Evolutionary conservation across 2,113 vertebrate genomes (phyloP), one percentile per base, ranked within the genome.

Genomic region (Danionella cerebrum): DNA sequence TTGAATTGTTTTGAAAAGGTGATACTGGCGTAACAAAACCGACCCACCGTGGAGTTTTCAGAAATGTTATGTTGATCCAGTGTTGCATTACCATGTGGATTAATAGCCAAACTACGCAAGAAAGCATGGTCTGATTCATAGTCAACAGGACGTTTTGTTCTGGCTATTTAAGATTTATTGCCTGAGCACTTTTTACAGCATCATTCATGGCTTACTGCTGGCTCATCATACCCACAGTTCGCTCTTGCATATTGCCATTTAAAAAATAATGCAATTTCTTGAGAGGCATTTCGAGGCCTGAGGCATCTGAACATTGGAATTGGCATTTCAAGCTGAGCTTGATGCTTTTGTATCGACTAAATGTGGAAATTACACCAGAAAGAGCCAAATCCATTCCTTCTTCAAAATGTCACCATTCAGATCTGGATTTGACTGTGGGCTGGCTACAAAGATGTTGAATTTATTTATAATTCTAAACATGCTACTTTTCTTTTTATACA

Each of bases 351-450:
- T 58, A 67, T 76, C 45, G 64, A 77, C 59, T 73, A 21, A 6
- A 47, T 77, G 53, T 69, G 71, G 47, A 42, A 19, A 44, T 0
- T 27, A 22, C 24, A 25, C 13, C 29, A 6, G 21, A 3, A 29
- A 27, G 67, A 27, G 16, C 19, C 25, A 24, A 33, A 51, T 24
- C 38, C 6, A 29, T 68, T 71, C 59, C 13, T 29, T 62, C 29
- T 69, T 36, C 69, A 53, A 83, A 83, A 84, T 80, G 78, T 70
- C 76, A 71, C 67, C 19, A 24, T 52, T 74, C 62, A 69, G 70
- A 80, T 76, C 74, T 71, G 50, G 39, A 65, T 44, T 52, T 50
- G 33, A 44, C 52, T 59, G 10, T 24, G 58, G 45, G n/a, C 9
- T 6, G 10, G 6, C 5, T 53, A 11, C 6, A 6, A 13, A 25